Evolutionary conservation across 2,888 invertebrate genomes (phyloP).

Genomic region (Troides aeacus): DNA sequence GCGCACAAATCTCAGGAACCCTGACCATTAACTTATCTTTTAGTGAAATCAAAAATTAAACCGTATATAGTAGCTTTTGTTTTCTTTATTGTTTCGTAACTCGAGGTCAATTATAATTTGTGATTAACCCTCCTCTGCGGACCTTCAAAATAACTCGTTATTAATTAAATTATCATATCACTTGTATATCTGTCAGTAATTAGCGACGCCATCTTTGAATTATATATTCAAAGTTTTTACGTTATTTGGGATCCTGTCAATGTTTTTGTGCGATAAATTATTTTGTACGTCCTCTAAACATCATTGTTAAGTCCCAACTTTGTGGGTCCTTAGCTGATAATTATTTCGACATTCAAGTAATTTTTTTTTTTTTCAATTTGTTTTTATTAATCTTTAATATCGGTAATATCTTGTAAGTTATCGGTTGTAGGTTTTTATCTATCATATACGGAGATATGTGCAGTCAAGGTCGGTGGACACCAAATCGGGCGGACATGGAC

Average conservation of each 20-base stretch:
- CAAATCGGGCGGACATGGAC: not conserved
- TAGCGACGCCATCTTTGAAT: not conserved
- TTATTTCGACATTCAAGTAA: not conserved
- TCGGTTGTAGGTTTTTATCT: not conserved
- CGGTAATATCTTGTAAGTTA: not conserved
- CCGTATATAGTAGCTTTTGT: not conserved
- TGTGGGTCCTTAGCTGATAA: not conserved
- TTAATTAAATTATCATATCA: slow-evolving; percentile 20
- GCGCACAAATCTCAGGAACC: slow-evolving; percentile 5
- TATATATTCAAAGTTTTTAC: not conserved
- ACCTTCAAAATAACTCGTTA: slow-evolving; percentile 20
- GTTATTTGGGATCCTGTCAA: slow-evolving; percentile 5
- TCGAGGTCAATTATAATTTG: slow-evolving; percentile 21
- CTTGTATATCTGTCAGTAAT: slow-evolving; percentile 5
- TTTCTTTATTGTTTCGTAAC: slow-evolving; percentile 18
- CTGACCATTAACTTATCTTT: slow-evolving; percentile 14
- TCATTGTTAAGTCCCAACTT: not conserved
- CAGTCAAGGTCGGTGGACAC: not conserved
- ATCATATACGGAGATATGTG: not conserved
- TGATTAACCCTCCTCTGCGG: slow-evolving; percentile 5
- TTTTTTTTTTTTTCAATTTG: not conserved
- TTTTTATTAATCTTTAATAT: not conserved
- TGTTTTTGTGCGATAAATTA: not conserved
- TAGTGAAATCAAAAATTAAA: slow-evolving; percentile 19
- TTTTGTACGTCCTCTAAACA: not conserved